phyloP scores from a whole-genome alignment of 2,113 vertebrate species.

The Coptodon bakossiorum region DNA sequence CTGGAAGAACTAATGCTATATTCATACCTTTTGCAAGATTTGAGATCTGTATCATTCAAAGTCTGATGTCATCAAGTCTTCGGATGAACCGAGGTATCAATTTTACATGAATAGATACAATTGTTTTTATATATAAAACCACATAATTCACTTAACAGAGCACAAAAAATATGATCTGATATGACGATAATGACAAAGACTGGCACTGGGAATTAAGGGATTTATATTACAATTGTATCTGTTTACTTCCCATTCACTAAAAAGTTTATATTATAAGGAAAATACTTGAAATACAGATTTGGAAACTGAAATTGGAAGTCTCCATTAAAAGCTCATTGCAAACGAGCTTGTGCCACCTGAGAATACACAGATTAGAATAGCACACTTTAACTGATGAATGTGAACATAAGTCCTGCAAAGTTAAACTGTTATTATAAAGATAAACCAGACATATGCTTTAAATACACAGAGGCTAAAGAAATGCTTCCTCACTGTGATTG shows the following conservation, averaged over 20 bases:
- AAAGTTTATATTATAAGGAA: background rate
- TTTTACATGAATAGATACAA: background rate
- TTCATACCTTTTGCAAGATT: background rate
- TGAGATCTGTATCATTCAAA: background rate
- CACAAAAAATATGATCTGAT: background rate
- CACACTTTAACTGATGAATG: background rate
- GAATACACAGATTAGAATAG: background rate
- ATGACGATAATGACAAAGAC: background rate
- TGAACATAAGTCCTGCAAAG: background rate
- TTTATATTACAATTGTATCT: background rate
- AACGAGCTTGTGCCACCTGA: background rate
- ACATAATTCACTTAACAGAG: background rate
- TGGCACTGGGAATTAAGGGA: background rate
- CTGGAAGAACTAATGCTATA: fast-evolving
- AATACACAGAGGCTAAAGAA: background rate
- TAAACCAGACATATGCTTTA: background rate
- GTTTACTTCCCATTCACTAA: background rate
- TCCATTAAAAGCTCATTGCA: background rate
- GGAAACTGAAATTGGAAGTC: background rate
- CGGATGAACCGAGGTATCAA: background rate
- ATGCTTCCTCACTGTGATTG: background rate
- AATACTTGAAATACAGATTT: background rate
- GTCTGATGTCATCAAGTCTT: background rate
- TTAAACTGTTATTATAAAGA: background rate
- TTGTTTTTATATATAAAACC: background rate